Evolutionary conservation across 2,113 vertebrate genomes (phyloP).

Genomic region (Pampusana beccarii): DNA sequence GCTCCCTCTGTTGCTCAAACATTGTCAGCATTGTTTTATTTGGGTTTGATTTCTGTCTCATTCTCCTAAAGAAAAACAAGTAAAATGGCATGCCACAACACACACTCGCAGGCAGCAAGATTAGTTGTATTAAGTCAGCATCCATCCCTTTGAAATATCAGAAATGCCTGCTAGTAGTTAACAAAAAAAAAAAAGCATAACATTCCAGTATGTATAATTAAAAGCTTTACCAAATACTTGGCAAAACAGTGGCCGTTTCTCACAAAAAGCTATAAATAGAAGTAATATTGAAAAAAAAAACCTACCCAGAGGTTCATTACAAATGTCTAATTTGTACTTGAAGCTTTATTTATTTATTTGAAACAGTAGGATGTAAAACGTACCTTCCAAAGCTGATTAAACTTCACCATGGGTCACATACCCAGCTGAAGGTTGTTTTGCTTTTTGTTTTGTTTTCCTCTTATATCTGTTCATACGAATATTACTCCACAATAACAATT

Average conservation of each 20-base stretch:
- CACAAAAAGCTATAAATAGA: slow-evolving; percentile 1
- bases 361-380: not conserved
- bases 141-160: not conserved
- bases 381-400: not conserved
- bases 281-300: not conserved
- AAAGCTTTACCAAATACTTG: not conserved
- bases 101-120: not conserved
- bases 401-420: not conserved
- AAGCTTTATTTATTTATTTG: not conserved
- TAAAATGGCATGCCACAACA: not conserved
- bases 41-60: not conserved
- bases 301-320: not conserved
- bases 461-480: not conserved
- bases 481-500: not conserved
- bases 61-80: not conserved
- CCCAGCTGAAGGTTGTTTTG: not conserved
- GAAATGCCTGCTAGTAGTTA: not conserved
- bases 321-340: not conserved
- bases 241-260: not conserved
- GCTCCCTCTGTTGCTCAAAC: not conserved
- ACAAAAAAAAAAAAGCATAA: not conserved
- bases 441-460: not conserved
- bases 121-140: not conserved
- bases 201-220: not conserved
- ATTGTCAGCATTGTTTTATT: not conserved